These are phyloP conservation scores for Orthonyx spaldingii DNA, from an alignment of 2,113 vertebrate genomes.

Conservation along the genomic window DNA sequence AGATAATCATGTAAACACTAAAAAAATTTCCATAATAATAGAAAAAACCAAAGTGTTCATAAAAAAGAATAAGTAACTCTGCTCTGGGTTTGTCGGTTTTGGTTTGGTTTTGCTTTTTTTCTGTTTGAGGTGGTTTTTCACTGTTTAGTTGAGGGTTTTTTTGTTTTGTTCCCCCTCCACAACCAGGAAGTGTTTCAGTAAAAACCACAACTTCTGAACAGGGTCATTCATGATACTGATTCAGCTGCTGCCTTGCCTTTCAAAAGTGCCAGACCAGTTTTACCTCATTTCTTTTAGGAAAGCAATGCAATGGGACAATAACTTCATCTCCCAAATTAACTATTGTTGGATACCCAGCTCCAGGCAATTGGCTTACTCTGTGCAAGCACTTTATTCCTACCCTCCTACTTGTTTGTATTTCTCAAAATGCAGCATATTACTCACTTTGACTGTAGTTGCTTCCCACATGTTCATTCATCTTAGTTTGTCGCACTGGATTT, in stretches of 20 bases:
- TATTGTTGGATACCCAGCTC: not conserved
- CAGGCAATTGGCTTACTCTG: not conserved
- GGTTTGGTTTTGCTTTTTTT: not conserved
- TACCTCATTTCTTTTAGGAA: constrained; percentile 57
- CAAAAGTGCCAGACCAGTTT: constrained; percentile 45
- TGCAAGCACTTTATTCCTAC: not conserved
- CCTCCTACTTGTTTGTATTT: not conserved
- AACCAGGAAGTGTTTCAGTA: not conserved
- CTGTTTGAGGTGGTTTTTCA: not conserved
- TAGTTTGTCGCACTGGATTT: not conserved
- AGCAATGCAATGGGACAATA: not conserved
- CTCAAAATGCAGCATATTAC: not conserved
- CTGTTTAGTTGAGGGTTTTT: not conserved
- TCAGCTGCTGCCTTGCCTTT: not conserved
- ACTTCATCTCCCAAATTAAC: constrained; percentile 11
- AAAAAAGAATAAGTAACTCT: constrained; percentile 9
- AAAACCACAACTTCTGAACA: not conserved
- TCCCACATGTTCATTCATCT: not conserved
- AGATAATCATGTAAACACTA: not conserved
- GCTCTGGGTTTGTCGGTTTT: not conserved
- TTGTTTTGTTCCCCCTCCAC: not conserved
- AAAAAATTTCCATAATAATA: not conserved
- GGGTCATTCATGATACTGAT: not conserved
- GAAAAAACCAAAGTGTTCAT: not conserved
- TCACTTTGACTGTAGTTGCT: not conserved